Evolutionary conservation across 2,888 invertebrate genomes (phyloP).

Genomic region (Orthosia incerta): DNA sequence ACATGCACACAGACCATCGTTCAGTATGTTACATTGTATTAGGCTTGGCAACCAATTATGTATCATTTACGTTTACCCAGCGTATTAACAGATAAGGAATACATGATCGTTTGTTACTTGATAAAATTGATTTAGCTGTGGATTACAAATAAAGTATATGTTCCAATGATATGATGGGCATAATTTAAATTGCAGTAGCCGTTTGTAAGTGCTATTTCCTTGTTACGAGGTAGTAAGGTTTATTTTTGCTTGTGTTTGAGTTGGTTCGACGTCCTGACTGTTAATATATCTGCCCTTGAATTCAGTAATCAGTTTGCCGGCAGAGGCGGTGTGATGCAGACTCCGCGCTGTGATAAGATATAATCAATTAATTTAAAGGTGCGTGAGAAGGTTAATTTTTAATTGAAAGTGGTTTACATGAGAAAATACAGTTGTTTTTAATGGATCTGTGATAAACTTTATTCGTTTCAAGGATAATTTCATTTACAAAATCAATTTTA

Average conservation of each 20-base stretch:
- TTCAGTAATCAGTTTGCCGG: slow-evolving; percentile 75
- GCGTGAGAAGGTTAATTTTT: slow-evolving; percentile 20
- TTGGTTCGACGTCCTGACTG: slow-evolving; percentile 33
- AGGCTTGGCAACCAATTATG: slow-evolving; percentile 31
- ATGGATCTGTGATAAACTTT: not conserved
- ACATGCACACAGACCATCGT: not conserved
- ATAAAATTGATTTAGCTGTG: slow-evolving; percentile 22
- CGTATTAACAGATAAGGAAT: slow-evolving; percentile 28
- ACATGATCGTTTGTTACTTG: slow-evolving; percentile 20
- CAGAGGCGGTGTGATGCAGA: slow-evolving; percentile 67
- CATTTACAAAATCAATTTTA: slow-evolving; percentile 10
- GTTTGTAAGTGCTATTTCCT: slow-evolving; percentile 1
- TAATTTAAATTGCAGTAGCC: slow-evolving; percentile 30
- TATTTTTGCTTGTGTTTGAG: slow-evolving; percentile 35
- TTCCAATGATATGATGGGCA: slow-evolving; percentile 17
- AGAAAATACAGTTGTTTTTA: not conserved
- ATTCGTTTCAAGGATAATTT: not conserved
- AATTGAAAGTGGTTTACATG: not conserved
- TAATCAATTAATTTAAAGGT: slow-evolving; percentile 41
- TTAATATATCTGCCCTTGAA: slow-evolving; percentile 54
- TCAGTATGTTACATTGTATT: slow-evolving; percentile 11
- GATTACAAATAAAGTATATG: slow-evolving; percentile 7
- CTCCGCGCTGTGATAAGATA: slow-evolving; percentile 52
- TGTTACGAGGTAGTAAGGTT: slow-evolving; percentile 37
- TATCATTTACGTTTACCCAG: slow-evolving; percentile 6